These are phyloP conservation scores for Trichosurus vulpecula DNA, from an alignment of 2,797 vertebrate genomes.

Conservation along the genomic window DNA sequence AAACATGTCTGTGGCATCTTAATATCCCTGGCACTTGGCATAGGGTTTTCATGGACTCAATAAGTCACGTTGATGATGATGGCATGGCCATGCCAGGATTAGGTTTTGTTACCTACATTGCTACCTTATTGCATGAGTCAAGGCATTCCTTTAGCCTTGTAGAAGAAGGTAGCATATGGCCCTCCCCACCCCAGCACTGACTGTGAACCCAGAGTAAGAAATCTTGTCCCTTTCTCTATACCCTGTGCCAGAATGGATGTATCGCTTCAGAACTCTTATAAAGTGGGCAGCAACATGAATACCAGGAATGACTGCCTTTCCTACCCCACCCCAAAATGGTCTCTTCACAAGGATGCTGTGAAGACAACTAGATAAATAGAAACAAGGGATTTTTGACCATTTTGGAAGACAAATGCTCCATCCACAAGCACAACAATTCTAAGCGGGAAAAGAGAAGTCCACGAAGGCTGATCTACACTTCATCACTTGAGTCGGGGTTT, in stretches of 20 bases:
- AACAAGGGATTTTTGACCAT: background rate
- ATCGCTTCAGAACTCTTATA: background rate
- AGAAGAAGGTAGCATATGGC: background rate
- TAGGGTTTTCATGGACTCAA: background rate
- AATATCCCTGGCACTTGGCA: background rate
- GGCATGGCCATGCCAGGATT: background rate
- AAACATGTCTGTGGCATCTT: background rate
- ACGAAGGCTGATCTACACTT: background rate
- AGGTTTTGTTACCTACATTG: background rate
- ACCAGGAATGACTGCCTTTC: background rate
- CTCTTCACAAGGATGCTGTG: background rate
- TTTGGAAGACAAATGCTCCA: background rate
- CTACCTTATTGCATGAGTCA: background rate
- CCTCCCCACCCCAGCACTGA: background rate
- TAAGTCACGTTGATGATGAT: background rate
- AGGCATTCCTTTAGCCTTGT: background rate
- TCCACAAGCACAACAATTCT: background rate
- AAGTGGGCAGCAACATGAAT: background rate
- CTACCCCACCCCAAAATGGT: background rate
- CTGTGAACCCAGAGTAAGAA: background rate
- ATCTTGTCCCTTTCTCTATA: background rate
- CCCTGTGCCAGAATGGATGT: background rate
- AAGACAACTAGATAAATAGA: constrained; percentile 3
- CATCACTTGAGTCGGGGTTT: background rate
- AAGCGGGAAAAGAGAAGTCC: background rate